These are phyloP conservation scores for Pelmatolapia mariae DNA, from an alignment of 2,113 vertebrate species.

Conservation along the genomic window DNA sequence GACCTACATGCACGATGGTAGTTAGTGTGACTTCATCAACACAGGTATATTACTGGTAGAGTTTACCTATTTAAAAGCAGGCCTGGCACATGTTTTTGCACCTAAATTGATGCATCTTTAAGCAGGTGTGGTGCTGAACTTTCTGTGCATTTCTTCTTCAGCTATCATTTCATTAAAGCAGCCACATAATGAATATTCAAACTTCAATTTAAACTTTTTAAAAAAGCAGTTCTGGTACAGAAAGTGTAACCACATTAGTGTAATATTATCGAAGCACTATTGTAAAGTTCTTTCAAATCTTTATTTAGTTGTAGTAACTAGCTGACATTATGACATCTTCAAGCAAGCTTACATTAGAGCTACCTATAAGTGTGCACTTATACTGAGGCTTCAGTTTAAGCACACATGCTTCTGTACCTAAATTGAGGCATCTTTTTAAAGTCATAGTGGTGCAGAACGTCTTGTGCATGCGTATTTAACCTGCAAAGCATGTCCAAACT, in stretches of 20 bases:
- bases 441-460: neutral
- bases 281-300: neutral
- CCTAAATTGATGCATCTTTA: neutral
- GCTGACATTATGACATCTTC: neutral
- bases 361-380: neutral
- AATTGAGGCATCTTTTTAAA: neutral
- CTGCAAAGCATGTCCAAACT: neutral
- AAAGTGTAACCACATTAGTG: neutral
- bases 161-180: neutral
- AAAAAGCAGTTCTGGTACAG: neutral
- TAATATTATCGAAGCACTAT: neutral
- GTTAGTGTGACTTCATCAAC: neutral
- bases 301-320: neutral
- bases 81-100: neutral
- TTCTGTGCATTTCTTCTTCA: neutral
- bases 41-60: neutral
- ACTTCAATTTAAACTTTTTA: neutral
- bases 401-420: neutral
- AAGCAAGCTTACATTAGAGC: neutral
- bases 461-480: neutral
- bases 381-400: neutral
- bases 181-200: neutral
- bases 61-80: neutral
- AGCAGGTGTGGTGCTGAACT: neutral
- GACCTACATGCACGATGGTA: neutral